Evolutionary conservation across 2,888 invertebrate genomes (phyloP), one percentile per base, ranked within the genome.

Genomic region (Beris chalybata): DNA sequence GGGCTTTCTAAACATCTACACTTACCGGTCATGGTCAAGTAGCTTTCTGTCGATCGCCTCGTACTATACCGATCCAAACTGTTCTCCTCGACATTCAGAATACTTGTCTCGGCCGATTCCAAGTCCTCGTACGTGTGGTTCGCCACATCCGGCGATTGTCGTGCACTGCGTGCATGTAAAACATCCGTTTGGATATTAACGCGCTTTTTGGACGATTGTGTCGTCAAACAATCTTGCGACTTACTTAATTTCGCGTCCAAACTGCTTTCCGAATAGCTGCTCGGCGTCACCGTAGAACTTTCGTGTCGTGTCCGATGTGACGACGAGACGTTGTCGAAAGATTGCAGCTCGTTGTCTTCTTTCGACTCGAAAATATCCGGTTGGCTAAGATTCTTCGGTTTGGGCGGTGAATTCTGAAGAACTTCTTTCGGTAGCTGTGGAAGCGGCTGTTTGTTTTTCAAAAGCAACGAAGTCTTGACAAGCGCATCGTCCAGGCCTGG

Each of bases 151-250:
- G 65, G 52, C 52, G 66, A 52, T 38, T 68, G 6, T 30, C 48
- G 45, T 71, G 52, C 76, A 73, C 48, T 74, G 71, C 66, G 65
- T 6, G n/a, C 57, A 13, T 78, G 77, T 2, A 76, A 71, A 59
- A 75, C 77, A 55, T 85, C 85, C 13, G 86, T 82, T n/a, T 83
- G 83, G 75, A 87, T 87, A 71, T 87, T 87, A 0, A 87, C 87
- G 70, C 85, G 81, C 73, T 87, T 87, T 79, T 86, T 87, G 0
- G 79, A 85, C 76, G 70, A 85, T 77, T 68, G 83, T 65, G 69
- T 82, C 81, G 71, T 81, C 82, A 1, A 53, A 55, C 79, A 80
- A 67, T 80, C 80, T 54, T 79, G 78, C 0, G 79, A 80, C 68
- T 79, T 80, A 65, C 76, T 78, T 9, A 79, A 68, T 64, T 79